Evolutionary conservation across 2,113 vertebrate genomes (phyloP).

Genomic region (Riparia riparia): DNA sequence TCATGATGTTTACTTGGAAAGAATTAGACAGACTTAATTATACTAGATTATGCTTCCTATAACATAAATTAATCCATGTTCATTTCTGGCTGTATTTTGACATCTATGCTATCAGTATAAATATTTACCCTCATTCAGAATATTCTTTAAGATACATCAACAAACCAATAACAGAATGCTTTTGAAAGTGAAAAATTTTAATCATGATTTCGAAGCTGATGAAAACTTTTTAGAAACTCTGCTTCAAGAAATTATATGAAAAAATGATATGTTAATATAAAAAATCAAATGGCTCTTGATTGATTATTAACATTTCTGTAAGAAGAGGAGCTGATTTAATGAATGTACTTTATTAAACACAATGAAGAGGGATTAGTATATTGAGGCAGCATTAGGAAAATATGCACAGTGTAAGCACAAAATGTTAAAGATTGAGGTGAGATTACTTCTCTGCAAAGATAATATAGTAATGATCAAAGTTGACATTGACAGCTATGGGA

Average conservation of each 20-base stretch:
- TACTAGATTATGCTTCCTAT: neutral
- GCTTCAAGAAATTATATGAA: neutral
- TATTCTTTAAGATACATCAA: neutral
- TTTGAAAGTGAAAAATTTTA: neutral
- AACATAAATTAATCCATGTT: neutral
- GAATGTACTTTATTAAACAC: neutral
- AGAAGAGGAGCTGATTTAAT: neutral
- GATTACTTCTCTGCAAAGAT: conserved; percentile 60
- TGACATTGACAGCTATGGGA: conserved; percentile 64
- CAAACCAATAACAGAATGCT: neutral
- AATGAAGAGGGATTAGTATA: neutral
- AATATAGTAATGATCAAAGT: conserved; percentile 62
- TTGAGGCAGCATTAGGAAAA: neutral
- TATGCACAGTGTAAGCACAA: conserved; percentile 16
- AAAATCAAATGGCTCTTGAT: neutral
- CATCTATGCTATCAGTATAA: neutral
- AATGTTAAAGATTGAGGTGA: conserved; percentile 48
- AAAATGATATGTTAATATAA: neutral
- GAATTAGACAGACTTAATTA: neutral
- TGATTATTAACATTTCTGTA: neutral
- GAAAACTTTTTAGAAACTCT: neutral
- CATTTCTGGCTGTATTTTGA: neutral
- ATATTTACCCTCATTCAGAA: neutral
- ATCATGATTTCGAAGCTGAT: neutral
- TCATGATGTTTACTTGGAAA: neutral